Conservation (phyloP, 2,113 vertebrate genomes). For the Aythya baeri region DNA sequence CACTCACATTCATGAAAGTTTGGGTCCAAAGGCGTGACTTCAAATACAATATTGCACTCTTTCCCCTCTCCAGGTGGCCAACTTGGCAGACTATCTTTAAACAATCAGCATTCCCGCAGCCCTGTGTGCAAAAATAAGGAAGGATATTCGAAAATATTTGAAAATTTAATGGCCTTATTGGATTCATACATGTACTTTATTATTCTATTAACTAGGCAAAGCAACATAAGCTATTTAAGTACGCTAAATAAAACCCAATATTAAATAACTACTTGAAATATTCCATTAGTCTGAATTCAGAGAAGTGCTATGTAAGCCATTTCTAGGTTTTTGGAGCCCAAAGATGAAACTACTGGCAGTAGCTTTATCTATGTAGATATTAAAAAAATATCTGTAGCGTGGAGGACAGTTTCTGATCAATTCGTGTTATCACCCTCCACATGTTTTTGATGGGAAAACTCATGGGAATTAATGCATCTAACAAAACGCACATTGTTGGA, state of each 20-base stretch:
- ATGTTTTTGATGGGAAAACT: not conserved
- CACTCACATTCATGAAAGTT: constrained; percentile 90
- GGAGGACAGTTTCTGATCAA: not conserved
- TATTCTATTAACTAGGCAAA: not conserved
- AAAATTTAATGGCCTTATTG: not conserved
- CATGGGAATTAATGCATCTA: not conserved
- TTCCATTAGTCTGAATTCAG: not conserved
- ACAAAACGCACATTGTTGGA: not conserved
- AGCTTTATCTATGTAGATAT: not conserved
- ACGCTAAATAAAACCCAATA: not conserved
- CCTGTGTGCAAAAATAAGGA: constrained; percentile 68
- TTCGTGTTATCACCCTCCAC: not conserved
- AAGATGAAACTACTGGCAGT: not conserved
- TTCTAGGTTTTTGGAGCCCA: not conserved
- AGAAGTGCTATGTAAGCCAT: not conserved
- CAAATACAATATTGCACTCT: constrained; percentile 91
- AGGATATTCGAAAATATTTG: not conserved
- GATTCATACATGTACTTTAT: not conserved
- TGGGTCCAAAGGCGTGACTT: constrained; percentile 88
- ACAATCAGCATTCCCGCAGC: constrained; percentile 85
- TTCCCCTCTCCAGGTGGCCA: constrained; percentile 89
- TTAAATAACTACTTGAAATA: not conserved
- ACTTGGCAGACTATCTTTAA: constrained; percentile 91
- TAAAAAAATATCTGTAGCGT: not conserved
- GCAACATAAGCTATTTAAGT: not conserved